These are phyloP conservation scores for Perca schrenkii DNA, from an alignment of 2,113 vertebrate species.

Conservation along the genomic window DNA sequence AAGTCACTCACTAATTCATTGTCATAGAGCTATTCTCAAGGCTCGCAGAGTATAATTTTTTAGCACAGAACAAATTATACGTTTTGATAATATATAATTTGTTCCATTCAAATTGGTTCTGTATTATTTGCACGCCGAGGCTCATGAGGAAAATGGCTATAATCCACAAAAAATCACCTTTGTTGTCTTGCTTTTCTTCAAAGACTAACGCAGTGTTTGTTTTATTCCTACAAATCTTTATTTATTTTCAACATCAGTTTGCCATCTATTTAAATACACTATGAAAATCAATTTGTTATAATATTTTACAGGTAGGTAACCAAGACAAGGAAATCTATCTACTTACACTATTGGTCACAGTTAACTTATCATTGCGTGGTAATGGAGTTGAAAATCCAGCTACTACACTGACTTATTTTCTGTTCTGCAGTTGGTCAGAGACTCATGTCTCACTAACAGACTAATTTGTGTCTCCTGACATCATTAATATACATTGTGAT, in stretches of 20 bases:
- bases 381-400: neutral
- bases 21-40: conserved; percentile 17
- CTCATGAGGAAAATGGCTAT: conserved; percentile 14
- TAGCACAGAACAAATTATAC: conserved; percentile 20
- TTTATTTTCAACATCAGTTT: neutral
- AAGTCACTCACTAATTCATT: conserved; percentile 25
- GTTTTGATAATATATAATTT: conserved; percentile 24
- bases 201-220: conserved; percentile 2
- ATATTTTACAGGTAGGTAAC: neutral
- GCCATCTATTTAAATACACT: neutral
- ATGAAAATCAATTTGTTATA: neutral
- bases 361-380: neutral
- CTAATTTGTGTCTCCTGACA: neutral
- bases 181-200: conserved; percentile 15
- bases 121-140: conserved; percentile 20
- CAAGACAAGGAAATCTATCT: neutral
- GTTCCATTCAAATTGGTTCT: conserved; percentile 26
- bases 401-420: neutral
- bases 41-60: conserved; percentile 17
- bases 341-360: neutral
- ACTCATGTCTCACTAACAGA: neutral
- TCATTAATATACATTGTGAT: neutral
- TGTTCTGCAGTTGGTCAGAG: neutral
- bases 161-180: conserved; percentile 6
- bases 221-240: neutral